A percentile compares a stretch with the other conserved stretches of the same genome.
Conservation (phyloP, 2,888 invertebrate genomes). For the Ischnura elegans region DNA sequence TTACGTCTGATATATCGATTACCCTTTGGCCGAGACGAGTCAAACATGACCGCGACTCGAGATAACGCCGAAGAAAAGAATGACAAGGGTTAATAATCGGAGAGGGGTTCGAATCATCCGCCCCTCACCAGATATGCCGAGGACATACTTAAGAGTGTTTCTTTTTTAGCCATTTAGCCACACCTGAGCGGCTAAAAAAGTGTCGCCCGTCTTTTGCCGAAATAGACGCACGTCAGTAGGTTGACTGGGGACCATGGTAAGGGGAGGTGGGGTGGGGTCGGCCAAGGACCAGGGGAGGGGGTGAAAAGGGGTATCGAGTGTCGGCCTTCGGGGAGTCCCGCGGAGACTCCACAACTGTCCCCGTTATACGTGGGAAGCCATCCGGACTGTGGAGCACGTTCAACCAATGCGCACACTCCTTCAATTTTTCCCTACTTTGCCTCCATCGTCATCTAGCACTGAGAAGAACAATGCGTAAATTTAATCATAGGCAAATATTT, state of each 20-base stretch:
- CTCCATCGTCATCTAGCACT: no score
- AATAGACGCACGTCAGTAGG: background rate
- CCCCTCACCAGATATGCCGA: background rate
- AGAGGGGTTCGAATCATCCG: background rate
- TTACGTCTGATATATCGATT: background rate
- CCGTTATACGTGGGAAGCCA: slow-evolving; percentile 26
- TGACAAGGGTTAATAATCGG: background rate
- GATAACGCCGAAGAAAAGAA: background rate
- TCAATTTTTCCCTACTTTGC: no score
- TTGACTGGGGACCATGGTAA: background rate
- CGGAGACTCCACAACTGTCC: slow-evolving; percentile 40
- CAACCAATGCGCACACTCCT: no score
- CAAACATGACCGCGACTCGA: background rate
- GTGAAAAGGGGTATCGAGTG: background rate
- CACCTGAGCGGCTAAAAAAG: background rate
- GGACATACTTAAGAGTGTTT: background rate
- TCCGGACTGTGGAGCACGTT: background rate
- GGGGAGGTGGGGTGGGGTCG: background rate
- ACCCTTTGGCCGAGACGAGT: background rate
- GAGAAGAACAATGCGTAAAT: no score
- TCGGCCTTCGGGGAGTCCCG: slow-evolving; percentile 21
- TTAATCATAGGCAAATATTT: no score
- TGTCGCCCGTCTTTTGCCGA: background rate
- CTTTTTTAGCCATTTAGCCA: background rate
- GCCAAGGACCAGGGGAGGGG: background rate